phyloP scores from a whole-genome alignment of 2,888 invertebrate genomes.

The Lamellibrachia satsuma region DNA sequence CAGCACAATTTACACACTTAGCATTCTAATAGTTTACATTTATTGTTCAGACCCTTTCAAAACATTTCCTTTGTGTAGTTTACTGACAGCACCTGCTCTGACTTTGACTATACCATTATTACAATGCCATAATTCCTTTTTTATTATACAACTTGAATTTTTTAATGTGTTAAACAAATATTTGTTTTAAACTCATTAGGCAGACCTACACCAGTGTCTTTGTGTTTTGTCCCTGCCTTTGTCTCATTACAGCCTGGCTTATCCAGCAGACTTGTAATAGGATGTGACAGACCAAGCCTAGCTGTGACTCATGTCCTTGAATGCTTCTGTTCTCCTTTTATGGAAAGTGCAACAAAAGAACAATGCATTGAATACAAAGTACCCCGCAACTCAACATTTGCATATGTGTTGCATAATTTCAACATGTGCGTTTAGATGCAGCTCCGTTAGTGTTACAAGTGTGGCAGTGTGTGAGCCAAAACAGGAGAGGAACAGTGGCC shows the following conservation, averaged over 20 bases:
- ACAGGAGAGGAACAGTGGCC: not conserved
- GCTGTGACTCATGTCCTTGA: not conserved
- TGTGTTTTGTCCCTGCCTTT: not conserved
- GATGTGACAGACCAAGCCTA: not conserved
- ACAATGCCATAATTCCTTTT: not conserved
- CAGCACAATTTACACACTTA: too few species aligned
- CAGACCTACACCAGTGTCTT: not conserved
- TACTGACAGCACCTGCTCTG: not conserved
- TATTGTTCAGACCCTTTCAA: not conserved
- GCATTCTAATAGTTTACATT: not conserved
- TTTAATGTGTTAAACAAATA: not conserved
- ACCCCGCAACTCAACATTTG: not conserved
- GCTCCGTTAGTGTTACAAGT: not conserved
- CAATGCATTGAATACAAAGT: not conserved
- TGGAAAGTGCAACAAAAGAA: constrained; percentile 4
- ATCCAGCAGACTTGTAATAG: not conserved
- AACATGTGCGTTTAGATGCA: not conserved
- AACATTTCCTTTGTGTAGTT: not conserved
- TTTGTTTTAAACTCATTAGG: not conserved
- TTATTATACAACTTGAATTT: not conserved
- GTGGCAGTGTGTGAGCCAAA: not conserved
- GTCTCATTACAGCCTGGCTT: not conserved
- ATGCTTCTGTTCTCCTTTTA: not conserved
- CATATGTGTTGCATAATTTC: not conserved
- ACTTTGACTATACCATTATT: not conserved